Evolutionary conservation across 2,888 invertebrate species (phyloP), one percentile per base, ranked within the genome.

Genomic region (Pherbina coryleti): DNA sequence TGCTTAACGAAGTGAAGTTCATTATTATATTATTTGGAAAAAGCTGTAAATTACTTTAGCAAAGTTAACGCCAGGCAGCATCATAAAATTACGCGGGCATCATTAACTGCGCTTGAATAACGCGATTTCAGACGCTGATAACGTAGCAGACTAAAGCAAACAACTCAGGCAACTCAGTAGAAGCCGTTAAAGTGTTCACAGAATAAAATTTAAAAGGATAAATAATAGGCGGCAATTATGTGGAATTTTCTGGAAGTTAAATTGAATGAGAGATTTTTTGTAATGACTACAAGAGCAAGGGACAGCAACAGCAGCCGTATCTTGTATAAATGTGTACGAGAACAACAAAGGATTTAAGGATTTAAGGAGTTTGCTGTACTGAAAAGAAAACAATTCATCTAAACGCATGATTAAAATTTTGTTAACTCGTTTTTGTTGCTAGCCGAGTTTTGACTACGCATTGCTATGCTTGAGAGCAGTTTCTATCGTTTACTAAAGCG

Each of bases 141-240:
- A 57, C 22, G 60, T 5, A 60, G 25, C 9, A 60, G 60, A 31
- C 55, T 49, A 17, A 37, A n/a, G 44, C 17, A 37, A n/a, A 31
- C 17, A 44, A 9, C 25, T 25, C 5, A 57, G 19, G 57, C 57
- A 9, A 17, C 9, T 14, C 22, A 17, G 28, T 2, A 4, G 28
- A 60, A 60, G 44, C 7, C 44, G 11, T 44, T 11, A 44, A 44
- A 44, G 44, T 11, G 44, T 44, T 44, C 44, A 44, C 11, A 44
- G 2, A 14, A 44, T 44, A 14, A 11, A 11, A 19, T 60, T 60
- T 60, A 51, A 51, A 51, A 25, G 70, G 51, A 44, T 71, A 51
- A 71, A 72, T 85, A 85, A 85, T 85, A 44, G 85, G 84, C 81
- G 83, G 84, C 85, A 85, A 85, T 85, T 85, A 85, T 85, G 84